These are phyloP conservation scores for Hemitrygon akajei DNA, from an alignment of 2,797 vertebrate genomes.

Conservation along the genomic window DNA sequence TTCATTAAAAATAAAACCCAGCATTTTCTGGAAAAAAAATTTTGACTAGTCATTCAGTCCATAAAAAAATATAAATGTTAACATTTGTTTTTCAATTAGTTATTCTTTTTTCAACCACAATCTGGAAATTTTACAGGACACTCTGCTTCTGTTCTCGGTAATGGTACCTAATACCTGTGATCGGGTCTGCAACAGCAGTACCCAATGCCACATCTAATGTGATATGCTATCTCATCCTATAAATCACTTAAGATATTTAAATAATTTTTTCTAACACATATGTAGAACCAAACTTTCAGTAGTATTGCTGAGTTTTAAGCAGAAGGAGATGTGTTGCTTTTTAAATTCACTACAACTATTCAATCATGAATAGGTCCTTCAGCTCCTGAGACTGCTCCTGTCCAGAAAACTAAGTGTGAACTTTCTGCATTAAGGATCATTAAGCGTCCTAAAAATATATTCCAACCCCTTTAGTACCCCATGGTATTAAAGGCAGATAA, in stretches of 20 bases:
- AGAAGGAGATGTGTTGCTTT: background rate
- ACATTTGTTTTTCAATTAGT: background rate
- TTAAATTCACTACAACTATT: background rate
- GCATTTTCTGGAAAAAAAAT: background rate
- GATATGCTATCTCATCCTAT: background rate
- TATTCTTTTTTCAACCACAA: background rate
- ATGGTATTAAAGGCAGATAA: too few species aligned
- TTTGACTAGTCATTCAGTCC: background rate
- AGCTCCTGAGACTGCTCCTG: background rate
- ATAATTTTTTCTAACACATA: background rate
- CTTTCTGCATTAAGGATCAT: background rate
- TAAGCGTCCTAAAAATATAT: too few species aligned
- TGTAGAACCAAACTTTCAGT: background rate
- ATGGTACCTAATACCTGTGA: background rate
- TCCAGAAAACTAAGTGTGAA: background rate
- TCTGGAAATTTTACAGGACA: background rate
- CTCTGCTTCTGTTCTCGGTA: background rate
- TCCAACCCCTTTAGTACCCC: too few species aligned
- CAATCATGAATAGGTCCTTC: background rate
- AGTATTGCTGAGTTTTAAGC: background rate
- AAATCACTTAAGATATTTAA: background rate
- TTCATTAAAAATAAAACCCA: background rate
- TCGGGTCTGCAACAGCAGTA: background rate
- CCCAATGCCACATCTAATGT: background rate
- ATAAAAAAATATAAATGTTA: background rate